phyloP scores from a whole-genome alignment of 2,888 invertebrate genomes.

The Autographa gamma region DNA sequence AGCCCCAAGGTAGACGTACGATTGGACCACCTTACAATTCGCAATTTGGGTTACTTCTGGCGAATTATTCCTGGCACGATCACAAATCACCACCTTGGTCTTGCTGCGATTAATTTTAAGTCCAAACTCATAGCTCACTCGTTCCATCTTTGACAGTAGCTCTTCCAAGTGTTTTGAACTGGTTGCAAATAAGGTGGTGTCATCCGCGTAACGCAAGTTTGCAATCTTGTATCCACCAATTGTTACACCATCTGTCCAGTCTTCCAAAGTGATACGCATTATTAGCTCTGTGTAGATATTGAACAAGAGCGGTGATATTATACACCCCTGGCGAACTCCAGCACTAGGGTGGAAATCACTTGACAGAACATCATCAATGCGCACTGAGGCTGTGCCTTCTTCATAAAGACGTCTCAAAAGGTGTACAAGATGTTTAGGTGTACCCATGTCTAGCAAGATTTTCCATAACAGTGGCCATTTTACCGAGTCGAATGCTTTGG shows the following conservation, averaged over 20 bases:
- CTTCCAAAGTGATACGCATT: constrained; percentile 8
- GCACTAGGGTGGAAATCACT: constrained; percentile 10
- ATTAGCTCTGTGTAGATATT: constrained; percentile 6
- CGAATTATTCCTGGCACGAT: background rate
- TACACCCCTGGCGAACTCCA: constrained; percentile 11
- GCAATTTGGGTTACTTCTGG: background rate
- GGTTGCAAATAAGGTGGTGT: constrained; percentile 38
- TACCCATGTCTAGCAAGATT: background rate
- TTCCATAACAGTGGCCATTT: background rate
- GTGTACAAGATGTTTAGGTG: background rate
- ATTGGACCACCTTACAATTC: background rate
- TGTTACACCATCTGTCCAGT: constrained; percentile 11
- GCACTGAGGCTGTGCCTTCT: constrained; percentile 2
- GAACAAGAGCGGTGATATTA: constrained; percentile 1
- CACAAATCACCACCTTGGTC: constrained; percentile 22
- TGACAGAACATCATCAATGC: constrained; percentile 6
- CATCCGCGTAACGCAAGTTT: constrained; percentile 46
- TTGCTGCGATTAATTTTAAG: constrained; percentile 30
- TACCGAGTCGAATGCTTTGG: background rate
- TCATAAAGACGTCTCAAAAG: constrained; percentile 9
- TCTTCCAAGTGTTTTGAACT: constrained; percentile 20
- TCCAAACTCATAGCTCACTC: constrained; percentile 20
- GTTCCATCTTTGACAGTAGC: constrained; percentile 22
- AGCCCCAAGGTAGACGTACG: background rate
- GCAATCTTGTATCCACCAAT: constrained; percentile 16